Base-by-base conservation (phyloP, 2,113 vertebrate genomes). In the Naja naja region DNA sequence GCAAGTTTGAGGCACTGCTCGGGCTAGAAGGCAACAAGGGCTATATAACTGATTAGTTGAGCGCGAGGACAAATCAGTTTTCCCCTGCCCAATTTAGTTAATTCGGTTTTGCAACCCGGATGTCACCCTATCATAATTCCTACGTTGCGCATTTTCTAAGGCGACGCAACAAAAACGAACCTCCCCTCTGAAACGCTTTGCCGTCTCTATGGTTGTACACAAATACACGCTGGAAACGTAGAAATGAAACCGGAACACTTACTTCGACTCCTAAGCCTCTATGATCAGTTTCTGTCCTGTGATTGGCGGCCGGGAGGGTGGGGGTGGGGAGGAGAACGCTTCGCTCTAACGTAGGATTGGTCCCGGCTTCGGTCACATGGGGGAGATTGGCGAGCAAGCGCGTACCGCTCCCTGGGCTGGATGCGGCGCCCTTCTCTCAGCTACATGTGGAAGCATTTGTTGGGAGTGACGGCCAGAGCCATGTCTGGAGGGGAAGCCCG, bases 401-500 rank as follows among this genome's bases (percentile, higher is more conserved):
- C 10, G 52, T 54, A 34, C 64, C 7, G 49, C 5, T 5, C 30
- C 22, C 34, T 9, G 18, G 7, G 34, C 7, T 43, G 74, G n/a
- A 43, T 81, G 74, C 34, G 74, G 74, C 74, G 34, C 74, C 34
- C 74, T 81, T 81, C 74, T 39, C 16, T 43, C 74, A 81, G 18
- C 92, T 93, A 55, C 8, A 93, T 93, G 92, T 89, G 88, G 92
- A 52, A 20, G 43, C 30, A 45, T 45, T 1, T 85, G 69, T 22
- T 85, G 69, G 5, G 88, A 30, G 53, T 20, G 88, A 10, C 87
- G 52, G 74, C 11, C 23, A 93, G 88, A 58, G 81, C 89, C 88
- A 93, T 90, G 92, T 93, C 92, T 10, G 54, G 54, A 0, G 89
- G 55, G 58, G 55, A 16, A 0, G 39, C 16, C 18, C 64, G 69